These are phyloP conservation scores for Onthophagus taurus DNA, from an alignment of 1,140 invertebrate species.

Conservation along the genomic window DNA sequence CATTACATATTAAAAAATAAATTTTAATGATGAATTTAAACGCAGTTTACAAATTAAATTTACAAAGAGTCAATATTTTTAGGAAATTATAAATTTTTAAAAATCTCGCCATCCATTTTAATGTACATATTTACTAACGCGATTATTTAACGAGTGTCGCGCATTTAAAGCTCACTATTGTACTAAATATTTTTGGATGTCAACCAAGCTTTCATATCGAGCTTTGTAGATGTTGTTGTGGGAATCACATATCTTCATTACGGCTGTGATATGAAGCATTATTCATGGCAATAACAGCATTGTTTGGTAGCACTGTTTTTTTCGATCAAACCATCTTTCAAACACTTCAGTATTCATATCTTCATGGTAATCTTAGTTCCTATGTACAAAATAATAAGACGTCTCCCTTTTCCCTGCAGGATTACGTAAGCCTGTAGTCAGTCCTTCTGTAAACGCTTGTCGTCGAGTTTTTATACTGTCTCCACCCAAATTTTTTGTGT, in stretches of 20 bases:
- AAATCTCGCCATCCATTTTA: no score
- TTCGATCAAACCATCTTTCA: slow-evolving; percentile 25
- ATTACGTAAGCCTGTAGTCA: slow-evolving; percentile 31
- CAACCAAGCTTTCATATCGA: slow-evolving; percentile 4
- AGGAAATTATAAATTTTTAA: no score
- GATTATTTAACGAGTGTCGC: no score
- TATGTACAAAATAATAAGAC: slow-evolving; percentile 28
- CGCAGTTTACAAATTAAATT: no score
- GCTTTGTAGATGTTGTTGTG: slow-evolving; percentile 2
- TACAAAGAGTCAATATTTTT: no score
- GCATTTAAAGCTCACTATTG: slow-evolving; percentile 4
- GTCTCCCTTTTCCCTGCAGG: slow-evolving; percentile 28
- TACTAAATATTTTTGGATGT: slow-evolving; percentile 6
- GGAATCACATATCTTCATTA: no score
- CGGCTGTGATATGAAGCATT: no score
- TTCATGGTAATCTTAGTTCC: slow-evolving; percentile 23
- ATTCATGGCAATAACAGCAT: no score
- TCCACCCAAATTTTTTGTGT: not conserved
- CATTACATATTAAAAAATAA: no score
- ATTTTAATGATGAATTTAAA: no score
- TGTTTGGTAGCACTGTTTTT: slow-evolving; percentile 23
- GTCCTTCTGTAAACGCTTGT: slow-evolving; percentile 24
- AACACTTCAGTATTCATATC: no score
- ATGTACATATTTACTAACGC: no score
- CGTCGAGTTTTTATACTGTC: slow-evolving; percentile 9